Percentiles rank a stretch among this genome's conserved stretches.
Conservation (phyloP, 2,797 vertebrate genomes). For the Nannoperca obscura region DNA sequence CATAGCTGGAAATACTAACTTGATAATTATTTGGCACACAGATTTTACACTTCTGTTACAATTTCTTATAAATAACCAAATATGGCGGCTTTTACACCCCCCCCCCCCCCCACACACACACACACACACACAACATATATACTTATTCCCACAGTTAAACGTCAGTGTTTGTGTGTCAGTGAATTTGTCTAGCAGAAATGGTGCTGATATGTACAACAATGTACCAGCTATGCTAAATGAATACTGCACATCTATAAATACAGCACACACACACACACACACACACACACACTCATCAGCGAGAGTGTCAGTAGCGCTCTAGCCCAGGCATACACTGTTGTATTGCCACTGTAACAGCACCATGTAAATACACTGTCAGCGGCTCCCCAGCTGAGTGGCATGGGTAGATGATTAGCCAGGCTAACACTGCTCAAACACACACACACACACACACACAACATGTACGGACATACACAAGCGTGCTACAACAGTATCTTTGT, state of each 20-base stretch:
- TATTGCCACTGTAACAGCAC: conserved; percentile 56
- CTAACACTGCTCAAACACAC: conserved; percentile 46
- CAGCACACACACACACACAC: conserved; percentile 26
- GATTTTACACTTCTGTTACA: conserved; percentile 18
- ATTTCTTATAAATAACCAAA: conserved; percentile 10
- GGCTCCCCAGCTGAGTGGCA: conserved; percentile 94
- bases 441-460: conserved; percentile 24
- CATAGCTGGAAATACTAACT: conserved; percentile 19
- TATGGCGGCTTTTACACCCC: background rate
- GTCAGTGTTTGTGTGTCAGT: conserved; percentile 6
- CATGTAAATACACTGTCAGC: conserved; percentile 94
- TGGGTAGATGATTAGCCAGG: conserved; percentile 94
- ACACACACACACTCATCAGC: conserved; percentile 19
- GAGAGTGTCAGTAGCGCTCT: conserved; percentile 50
- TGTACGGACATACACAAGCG: conserved; percentile 21
- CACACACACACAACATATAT: conserved; percentile 13
- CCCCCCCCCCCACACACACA: conserved; percentile 13
- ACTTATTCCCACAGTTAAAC: background rate
- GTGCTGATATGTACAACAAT: conserved; percentile 12
- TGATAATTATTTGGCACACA: conserved; percentile 33
- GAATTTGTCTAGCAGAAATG: background rate
- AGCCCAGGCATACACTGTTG: conserved; percentile 44
- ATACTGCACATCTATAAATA: conserved; percentile 26
- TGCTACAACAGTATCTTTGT: conserved; percentile 63
- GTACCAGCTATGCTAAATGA: conserved; percentile 18